These are phyloP conservation scores for Thelaira solivaga DNA, from an alignment of 2,888 invertebrate species.

Conservation along the genomic window DNA sequence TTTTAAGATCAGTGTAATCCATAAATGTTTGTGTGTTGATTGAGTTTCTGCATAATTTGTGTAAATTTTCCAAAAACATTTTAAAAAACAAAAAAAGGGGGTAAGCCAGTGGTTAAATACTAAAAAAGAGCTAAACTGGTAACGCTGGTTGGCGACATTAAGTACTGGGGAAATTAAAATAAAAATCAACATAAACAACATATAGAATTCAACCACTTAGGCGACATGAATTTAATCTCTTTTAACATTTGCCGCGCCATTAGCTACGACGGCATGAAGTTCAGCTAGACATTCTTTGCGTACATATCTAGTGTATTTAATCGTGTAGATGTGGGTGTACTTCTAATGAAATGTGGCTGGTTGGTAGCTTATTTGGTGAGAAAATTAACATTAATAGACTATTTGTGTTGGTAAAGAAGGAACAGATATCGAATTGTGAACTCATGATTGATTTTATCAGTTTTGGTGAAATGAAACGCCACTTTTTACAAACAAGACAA, in stretches of 20 bases:
- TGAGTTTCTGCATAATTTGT: no score
- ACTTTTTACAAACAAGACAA: not conserved
- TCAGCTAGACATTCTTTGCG: slow-evolving; percentile 1
- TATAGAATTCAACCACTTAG: slow-evolving; percentile 43
- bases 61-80: no score
- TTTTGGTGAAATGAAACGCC: slow-evolving; percentile 15
- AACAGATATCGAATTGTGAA: slow-evolving; percentile 12
- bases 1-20: no score
- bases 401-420: not conserved
- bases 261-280: slow-evolving; percentile 54
- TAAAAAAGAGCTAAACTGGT: no score
- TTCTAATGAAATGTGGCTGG: not conserved
- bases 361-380: slow-evolving; percentile 6
- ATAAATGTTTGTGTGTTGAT: no score
- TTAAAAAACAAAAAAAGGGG: no score
- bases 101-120: no score
- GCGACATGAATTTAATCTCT: slow-evolving; percentile 59
- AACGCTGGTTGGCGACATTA: no score
- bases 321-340: not conserved
- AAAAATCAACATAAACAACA: slow-evolving; percentile 10
- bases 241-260: slow-evolving; percentile 55
- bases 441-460: slow-evolving; percentile 44
- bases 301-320: not conserved
- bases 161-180: no score
- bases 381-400: slow-evolving; percentile 1